Evolutionary conservation across 2,797 vertebrate species (phyloP), one percentile per base, ranked within the genome.

Genomic region (Malacoraja senta): DNA sequence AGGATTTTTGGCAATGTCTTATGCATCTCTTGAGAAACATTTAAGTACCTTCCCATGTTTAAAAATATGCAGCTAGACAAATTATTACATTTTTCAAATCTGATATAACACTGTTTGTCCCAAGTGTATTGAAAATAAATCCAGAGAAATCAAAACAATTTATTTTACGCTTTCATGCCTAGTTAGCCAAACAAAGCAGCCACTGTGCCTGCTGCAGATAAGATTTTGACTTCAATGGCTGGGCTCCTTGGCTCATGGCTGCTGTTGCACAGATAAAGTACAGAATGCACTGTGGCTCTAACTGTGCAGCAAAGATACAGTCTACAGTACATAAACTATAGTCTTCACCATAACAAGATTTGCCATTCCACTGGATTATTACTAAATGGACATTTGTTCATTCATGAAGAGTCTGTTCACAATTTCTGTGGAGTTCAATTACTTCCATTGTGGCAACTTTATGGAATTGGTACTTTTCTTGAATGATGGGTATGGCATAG

Each of bases 11-110:
- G 90, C 90, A 92, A 53, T 74, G 90, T 15, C 71, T 53, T 92
- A 38, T 17, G 68, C 90, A 92, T 74, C 38, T 92, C 90, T 92
- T 92, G 90, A 92, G 90, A 92, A 92, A 74, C 35, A 72, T n/a
- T 92, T 76, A 92, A 92, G 38, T 92, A 38, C 90, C 90, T 92
- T 92, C 90, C 71, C 90, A 92, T 92, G 90, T 92, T 92, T 92
- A 92, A 92, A 92, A 92, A 92, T 92, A 92, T 92, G 90, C 90
- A 53, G 72, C 71, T 44, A 92, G 38, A 92, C 90, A 92, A 92
- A 92, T 92, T 92, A 92, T 74, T 92, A 92, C 90, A 76, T 92
- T 92, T 92, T 92, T 92, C 53, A 92, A 92, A 92, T 92, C 90
- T 92, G 90, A 92, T 92, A 92, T 92, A 92, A 92, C 90, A 76